These are phyloP conservation scores for Cettia cetti DNA, from an alignment of 2,113 vertebrate genomes.

Conservation along the genomic window DNA sequence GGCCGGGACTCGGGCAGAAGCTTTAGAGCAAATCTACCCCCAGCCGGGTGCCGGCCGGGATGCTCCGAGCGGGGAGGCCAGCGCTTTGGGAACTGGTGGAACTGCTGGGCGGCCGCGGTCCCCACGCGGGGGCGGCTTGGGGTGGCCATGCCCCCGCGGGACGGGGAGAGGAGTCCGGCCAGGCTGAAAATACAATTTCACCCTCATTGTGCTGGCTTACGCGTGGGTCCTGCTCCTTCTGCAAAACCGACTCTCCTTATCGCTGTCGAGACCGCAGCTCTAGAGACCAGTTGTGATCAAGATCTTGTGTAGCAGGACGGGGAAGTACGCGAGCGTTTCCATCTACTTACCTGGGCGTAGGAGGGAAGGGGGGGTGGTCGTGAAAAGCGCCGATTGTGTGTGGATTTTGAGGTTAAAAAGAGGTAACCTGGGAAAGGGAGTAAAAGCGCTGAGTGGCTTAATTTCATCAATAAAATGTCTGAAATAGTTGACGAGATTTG, in stretches of 20 bases:
- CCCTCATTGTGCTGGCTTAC: background rate
- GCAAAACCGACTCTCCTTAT: background rate
- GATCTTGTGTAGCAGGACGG: background rate
- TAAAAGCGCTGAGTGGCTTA: background rate
- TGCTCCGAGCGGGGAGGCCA: background rate
- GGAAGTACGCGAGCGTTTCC: background rate
- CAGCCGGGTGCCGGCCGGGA: background rate
- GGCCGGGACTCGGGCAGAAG: background rate
- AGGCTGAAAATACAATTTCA: background rate
- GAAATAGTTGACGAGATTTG: background rate
- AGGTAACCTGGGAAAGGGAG: background rate
- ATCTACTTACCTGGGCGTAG: background rate
- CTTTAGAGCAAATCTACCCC: background rate
- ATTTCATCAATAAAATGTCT: background rate
- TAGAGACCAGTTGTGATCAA: background rate
- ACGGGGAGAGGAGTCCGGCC: background rate
- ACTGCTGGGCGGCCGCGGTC: background rate
- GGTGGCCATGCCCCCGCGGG: background rate
- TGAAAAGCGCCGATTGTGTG: background rate
- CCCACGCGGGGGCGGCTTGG: background rate
- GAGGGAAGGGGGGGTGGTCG: too few species aligned
- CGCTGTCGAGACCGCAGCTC: background rate
- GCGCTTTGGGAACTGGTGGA: fast-evolving
- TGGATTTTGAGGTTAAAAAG: background rate
- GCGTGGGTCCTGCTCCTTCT: background rate